Percentiles rank a stretch among this genome's conserved stretches.
These are phyloP conservation scores for Lasioglossum calceatum DNA, from an alignment of 2,888 invertebrate genomes.

Conservation along the genomic window DNA sequence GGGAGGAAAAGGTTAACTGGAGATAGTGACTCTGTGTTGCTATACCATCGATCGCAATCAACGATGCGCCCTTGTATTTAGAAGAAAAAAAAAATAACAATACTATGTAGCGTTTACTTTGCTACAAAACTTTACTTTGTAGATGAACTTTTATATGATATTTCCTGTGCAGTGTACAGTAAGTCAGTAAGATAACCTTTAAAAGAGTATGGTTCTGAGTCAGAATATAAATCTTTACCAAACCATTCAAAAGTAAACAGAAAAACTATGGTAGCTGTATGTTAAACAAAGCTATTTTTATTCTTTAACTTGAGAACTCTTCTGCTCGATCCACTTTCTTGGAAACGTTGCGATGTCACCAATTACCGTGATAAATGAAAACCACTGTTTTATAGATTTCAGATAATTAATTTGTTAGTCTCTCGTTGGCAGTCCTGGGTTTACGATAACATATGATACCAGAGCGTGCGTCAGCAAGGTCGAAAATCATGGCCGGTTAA, in stretches of 20 bases:
- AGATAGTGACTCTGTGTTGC: conserved; percentile 31
- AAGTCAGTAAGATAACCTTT: neutral
- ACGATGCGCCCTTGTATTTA: conserved; percentile 9
- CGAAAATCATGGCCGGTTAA: conserved; percentile 59
- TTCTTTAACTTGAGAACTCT: too few species aligned
- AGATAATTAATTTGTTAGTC: neutral
- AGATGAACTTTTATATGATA: neutral
- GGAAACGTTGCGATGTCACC: neutral
- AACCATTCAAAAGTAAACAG: too few species aligned
- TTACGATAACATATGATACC: conserved; percentile 9
- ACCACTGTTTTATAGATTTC: neutral
- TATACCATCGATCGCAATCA: conserved; percentile 16
- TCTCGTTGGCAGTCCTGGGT: neutral
- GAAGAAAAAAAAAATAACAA: neutral
- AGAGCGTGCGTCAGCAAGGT: conserved; percentile 43
- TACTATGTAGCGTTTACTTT: neutral
- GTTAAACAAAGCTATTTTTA: too few species aligned
- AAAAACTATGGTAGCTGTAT: too few species aligned
- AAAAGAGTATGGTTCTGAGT: neutral
- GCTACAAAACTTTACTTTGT: too few species aligned
- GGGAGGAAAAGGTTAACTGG: conserved; percentile 63
- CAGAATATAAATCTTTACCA: neutral
- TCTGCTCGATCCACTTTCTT: too few species aligned
- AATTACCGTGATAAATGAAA: neutral
- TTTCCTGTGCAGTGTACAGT: neutral